Conservation (phyloP, 2,113 vertebrate genomes). For the Machaerirhynchus nigripectus region DNA sequence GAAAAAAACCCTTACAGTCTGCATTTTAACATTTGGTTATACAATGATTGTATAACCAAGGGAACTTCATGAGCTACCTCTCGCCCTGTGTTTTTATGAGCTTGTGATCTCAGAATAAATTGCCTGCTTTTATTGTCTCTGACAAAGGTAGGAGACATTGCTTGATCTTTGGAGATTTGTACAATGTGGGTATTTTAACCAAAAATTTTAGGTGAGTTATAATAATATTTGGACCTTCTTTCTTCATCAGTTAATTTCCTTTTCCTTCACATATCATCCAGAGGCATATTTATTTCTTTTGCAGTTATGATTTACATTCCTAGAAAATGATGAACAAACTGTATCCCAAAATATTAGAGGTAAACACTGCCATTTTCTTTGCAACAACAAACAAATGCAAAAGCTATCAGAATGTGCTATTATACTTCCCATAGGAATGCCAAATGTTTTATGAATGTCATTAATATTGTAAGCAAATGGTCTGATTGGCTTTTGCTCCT, state of each 20-base stretch:
- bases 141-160: not conserved
- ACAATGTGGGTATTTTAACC: not conserved
- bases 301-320: not conserved
- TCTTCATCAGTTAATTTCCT: not conserved
- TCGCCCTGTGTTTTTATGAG: not conserved
- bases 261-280: not conserved
- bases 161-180: not conserved
- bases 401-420: slow-evolving; percentile 8
- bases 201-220: not conserved
- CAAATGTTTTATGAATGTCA: slow-evolving; percentile 57
- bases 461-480: slow-evolving; percentile 67
- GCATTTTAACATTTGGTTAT: not conserved
- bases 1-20: not conserved
- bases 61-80: not conserved
- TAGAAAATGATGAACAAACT: not conserved
- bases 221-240: not conserved
- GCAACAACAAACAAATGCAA: slow-evolving; percentile 25
- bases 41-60: not conserved
- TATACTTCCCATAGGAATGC: slow-evolving; percentile 39
- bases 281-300: not conserved
- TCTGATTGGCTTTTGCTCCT: not conserved
- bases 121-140: not conserved
- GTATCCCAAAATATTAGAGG: not conserved
- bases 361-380: slow-evolving; percentile 1
- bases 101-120: not conserved